A percentile compares a stretch with the other conserved stretches of the same genome.
These are phyloP conservation scores for Neomorphus geoffroyi DNA, from an alignment of 2,797 vertebrate species.

Conservation along the genomic window DNA sequence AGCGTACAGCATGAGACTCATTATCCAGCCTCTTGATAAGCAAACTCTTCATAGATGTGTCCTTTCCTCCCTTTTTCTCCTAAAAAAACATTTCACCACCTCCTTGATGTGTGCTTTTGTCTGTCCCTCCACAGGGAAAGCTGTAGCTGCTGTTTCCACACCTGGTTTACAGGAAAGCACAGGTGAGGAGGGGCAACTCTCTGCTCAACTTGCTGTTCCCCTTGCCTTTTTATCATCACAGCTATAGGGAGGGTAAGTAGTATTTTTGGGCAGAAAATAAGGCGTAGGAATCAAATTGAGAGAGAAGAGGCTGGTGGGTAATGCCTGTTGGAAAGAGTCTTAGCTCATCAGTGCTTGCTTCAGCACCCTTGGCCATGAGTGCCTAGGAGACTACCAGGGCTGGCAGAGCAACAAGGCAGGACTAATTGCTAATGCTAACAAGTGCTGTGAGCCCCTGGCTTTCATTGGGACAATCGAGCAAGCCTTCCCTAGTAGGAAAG, in stretches of 20 bases:
- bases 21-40: neutral
- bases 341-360: neutral
- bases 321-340: neutral
- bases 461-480: neutral
- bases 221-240: neutral
- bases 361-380: neutral
- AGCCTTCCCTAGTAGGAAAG: neutral
- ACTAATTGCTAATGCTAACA: slow-evolving; percentile 23
- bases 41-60: neutral
- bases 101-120: neutral
- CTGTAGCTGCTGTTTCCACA: neutral
- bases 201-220: neutral
- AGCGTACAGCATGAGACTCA: neutral
- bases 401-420: neutral
- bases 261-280: neutral
- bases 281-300: neutral
- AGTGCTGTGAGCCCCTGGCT: neutral
- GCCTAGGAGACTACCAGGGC: neutral
- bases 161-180: neutral
- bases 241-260: neutral
- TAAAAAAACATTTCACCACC: neutral
- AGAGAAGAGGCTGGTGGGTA: neutral
- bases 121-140: neutral
- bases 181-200: neutral
- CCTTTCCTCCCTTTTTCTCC: neutral